Evolutionary conservation across 2,888 invertebrate genomes (phyloP), one percentile per base, ranked within the genome.

Genomic region (Polia nebulosa): DNA sequence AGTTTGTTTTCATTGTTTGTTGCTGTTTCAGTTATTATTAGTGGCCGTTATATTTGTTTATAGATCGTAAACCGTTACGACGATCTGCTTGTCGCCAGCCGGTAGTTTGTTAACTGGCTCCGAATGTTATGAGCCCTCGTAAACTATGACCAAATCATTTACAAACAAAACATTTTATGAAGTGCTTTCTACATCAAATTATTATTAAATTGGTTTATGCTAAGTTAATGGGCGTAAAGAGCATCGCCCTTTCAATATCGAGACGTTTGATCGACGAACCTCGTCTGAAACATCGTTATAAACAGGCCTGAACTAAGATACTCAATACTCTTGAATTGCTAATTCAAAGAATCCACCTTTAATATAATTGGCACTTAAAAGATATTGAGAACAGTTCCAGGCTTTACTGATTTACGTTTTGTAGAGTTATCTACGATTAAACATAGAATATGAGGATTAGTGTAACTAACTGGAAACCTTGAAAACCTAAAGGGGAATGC

Each of bases 21-120:
- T 93, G 92, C 93, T 93, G 93, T 95, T 94, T 92, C 94, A 91
- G 94, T 94, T 95, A 95, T 95, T 94, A 94, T 94, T 94, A 94
- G 94, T 94, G 92, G 92, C 89, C 90, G 92, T 95, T 92, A 94
- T 88, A 89, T 94, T 91, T 93, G 95, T 95, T 95, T 95, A 95
- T 95, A 91, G 95, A 88, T 93, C 94, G 85, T 95, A 95, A 95
- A 95, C 88, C 86, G 91, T 92, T 91, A 91, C 91, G 90, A 90
- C 91, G 90, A 90, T 92, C 91, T 91, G 93, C 90, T 93, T 92
- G 94, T 93, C 93, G 93, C 92, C 92, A 89, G 89, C 90, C 90
- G 83, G 87, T 88, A 91, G 92, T 93, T 93, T 91, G 93, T 92
- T 93, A 94, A 93, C 93, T 90, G 91, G 89, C 91, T 91, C 83